A percentile compares a stretch with the other conserved stretches of the same genome.
Conservation (phyloP, 2,113 vertebrate species). For the Meriones unguiculatus region DNA sequence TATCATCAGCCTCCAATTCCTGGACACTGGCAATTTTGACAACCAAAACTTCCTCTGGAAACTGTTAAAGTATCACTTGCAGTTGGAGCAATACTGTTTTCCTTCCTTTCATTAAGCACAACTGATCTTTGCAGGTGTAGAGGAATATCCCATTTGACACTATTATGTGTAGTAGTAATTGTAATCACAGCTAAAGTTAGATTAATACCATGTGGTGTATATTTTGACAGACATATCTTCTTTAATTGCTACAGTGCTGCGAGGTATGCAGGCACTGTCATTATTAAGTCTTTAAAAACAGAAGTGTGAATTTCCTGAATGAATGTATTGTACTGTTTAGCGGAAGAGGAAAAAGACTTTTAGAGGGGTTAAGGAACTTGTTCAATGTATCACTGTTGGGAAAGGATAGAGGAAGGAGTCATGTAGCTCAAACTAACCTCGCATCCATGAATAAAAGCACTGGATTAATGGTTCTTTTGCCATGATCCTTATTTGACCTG, state of each 20-base stretch:
- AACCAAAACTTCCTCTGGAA: not conserved
- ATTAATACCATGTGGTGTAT: not conserved
- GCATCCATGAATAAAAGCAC: not conserved
- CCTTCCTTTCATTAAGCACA: not conserved
- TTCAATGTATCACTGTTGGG: not conserved
- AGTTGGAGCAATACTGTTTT: not conserved
- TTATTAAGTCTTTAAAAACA: slow-evolving; percentile 4
- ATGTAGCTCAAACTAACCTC: not conserved
- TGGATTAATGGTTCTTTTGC: not conserved
- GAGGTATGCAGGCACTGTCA: not conserved
- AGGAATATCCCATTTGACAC: not conserved
- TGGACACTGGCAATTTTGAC: not conserved
- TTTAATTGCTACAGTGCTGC: not conserved
- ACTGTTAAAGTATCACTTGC: not conserved
- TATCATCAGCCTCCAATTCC: not conserved
- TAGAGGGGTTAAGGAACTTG: not conserved
- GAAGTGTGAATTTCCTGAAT: not conserved
- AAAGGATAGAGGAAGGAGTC: not conserved
- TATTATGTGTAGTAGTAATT: not conserved
- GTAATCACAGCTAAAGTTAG: slow-evolving; percentile 26
- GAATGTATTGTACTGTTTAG: not conserved
- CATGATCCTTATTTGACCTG: not conserved
- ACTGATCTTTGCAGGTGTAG: not conserved
- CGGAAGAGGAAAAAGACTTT: not conserved
- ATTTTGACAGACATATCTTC: not conserved